Evolutionary conservation across 2,888 invertebrate species (phyloP).

Genomic region (Rhynchonema sp.): DNA sequence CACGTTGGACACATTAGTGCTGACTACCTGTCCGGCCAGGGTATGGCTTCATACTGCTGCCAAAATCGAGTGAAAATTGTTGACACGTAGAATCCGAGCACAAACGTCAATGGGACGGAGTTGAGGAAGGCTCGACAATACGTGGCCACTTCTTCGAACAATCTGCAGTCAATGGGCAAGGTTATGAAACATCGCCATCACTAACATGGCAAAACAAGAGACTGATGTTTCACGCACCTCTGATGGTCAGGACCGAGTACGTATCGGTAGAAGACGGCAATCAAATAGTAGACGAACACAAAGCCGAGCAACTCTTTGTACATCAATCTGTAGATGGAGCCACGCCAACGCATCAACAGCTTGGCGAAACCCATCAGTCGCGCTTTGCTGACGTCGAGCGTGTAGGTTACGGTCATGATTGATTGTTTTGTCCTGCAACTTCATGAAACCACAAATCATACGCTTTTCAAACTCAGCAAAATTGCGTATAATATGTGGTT

Average conservation of each 20-base stretch:
- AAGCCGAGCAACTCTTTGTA: conserved; percentile 28
- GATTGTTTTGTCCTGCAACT: too few relatives aligned
- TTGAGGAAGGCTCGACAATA: conserved; percentile 41
- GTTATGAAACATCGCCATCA: too few relatives aligned
- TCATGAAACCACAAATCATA: too few relatives aligned
- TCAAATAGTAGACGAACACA: conserved; percentile 18
- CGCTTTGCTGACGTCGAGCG: conserved; percentile 22
- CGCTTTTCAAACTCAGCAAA: too few relatives aligned
- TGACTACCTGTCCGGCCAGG: conserved; percentile 45
- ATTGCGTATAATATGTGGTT: too few relatives aligned
- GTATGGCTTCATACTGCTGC: conserved; percentile 42
- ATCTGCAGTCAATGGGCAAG: conserved; percentile 30
- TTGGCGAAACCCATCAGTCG: conserved; percentile 20
- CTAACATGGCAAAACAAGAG: too few relatives aligned
- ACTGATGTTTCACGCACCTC: too few relatives aligned
- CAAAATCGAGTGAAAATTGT: conserved; percentile 42
- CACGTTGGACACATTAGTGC: too few relatives aligned
- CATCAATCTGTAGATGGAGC: conserved; percentile 27
- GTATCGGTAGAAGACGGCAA: conserved; percentile 25
- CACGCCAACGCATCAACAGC: conserved; percentile 22
- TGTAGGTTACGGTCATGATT: conserved; percentile 23
- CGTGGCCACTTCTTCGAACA: conserved; percentile 38
- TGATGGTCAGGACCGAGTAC: too few relatives aligned
- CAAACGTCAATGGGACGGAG: conserved; percentile 41
- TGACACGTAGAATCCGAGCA: conserved; percentile 43